phyloP scores from a whole-genome alignment of 2,888 invertebrate genomes.

The Venustoraphidia nigricollis region DNA sequence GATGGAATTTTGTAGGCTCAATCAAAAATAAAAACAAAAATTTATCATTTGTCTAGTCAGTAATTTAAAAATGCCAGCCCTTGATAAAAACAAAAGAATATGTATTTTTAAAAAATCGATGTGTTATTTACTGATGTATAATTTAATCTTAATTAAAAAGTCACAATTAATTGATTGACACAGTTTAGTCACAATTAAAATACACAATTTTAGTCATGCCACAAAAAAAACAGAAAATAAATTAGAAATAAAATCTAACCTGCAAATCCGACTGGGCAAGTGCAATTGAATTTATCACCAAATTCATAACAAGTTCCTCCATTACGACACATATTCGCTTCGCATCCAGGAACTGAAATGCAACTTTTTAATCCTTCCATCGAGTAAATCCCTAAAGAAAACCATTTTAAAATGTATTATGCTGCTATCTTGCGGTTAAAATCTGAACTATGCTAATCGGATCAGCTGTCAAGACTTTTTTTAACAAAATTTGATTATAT shows the following conservation, averaged over 20 bases:
- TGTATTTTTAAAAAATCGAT: too few relatives aligned
- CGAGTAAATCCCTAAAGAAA: too few relatives aligned
- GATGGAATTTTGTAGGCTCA: too few relatives aligned
- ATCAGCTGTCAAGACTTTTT: too few relatives aligned
- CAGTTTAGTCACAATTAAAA: not conserved
- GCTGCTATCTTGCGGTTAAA: too few relatives aligned
- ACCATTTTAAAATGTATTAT: too few relatives aligned
- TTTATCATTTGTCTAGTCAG: too few relatives aligned
- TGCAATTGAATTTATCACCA: constrained; percentile 46
- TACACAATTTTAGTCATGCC: not conserved
- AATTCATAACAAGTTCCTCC: constrained; percentile 52
- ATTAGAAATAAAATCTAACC: constrained; percentile 30
- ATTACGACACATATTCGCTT: constrained; percentile 55
- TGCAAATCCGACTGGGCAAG: constrained; percentile 52
- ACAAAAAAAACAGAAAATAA: not conserved
- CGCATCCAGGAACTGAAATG: constrained; percentile 37
- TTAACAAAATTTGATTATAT: too few relatives aligned
- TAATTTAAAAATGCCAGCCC: too few relatives aligned
- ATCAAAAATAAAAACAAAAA: too few relatives aligned
- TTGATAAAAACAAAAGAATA: too few relatives aligned
- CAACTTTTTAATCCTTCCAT: constrained; percentile 20
- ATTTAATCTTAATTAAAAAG: not conserved
- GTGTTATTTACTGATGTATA: not conserved
- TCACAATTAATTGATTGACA: not conserved
- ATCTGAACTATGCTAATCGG: too few relatives aligned